Evolutionary conservation across 2,888 invertebrate genomes (phyloP).

Genomic region (Zeuzera pyrina): DNA sequence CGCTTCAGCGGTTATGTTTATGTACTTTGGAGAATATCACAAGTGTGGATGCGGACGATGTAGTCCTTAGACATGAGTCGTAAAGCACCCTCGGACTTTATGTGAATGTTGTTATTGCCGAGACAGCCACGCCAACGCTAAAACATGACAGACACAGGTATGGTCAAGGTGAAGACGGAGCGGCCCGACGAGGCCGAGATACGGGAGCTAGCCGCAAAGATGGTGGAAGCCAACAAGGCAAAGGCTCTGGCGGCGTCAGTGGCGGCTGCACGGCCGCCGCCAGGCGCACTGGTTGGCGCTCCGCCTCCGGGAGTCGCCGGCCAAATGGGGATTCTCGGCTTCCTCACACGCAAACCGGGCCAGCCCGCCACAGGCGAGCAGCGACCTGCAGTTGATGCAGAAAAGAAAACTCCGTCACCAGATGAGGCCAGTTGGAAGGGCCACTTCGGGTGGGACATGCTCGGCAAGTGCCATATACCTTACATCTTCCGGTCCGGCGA

Average conservation of each 20-base stretch:
- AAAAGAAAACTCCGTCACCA: slow-evolving; percentile 59
- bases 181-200: slow-evolving; percentile 91
- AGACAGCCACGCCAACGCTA: slow-evolving; percentile 15
- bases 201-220: slow-evolving; percentile 87
- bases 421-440: slow-evolving; percentile 86
- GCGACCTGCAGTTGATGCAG: slow-evolving; percentile 39
- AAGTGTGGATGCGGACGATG: too few species aligned
- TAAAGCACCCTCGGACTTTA: too few species aligned
- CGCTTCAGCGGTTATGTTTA: too few species aligned
- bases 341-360: slow-evolving; percentile 64
- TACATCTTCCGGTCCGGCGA: slow-evolving; percentile 88
- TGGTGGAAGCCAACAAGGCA: slow-evolving; percentile 87
- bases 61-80: too few species aligned
- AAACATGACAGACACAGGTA: slow-evolving; percentile 44
- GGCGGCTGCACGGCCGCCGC: slow-evolving; percentile 64
- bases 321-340: slow-evolving; percentile 75
- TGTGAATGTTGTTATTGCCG: too few species aligned
- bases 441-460: slow-evolving; percentile 92
- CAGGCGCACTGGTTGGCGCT: slow-evolving; percentile 47
- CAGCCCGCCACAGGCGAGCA: slow-evolving; percentile 33
- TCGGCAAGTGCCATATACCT: slow-evolving; percentile 90
- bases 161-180: slow-evolving; percentile 79
- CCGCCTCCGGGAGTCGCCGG: slow-evolving; percentile 50
- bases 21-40: too few species aligned
- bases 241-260: slow-evolving; percentile 65